phyloP scores from a whole-genome alignment of 2,797 vertebrate genomes.

The Platyrinchus mystaceus region DNA sequence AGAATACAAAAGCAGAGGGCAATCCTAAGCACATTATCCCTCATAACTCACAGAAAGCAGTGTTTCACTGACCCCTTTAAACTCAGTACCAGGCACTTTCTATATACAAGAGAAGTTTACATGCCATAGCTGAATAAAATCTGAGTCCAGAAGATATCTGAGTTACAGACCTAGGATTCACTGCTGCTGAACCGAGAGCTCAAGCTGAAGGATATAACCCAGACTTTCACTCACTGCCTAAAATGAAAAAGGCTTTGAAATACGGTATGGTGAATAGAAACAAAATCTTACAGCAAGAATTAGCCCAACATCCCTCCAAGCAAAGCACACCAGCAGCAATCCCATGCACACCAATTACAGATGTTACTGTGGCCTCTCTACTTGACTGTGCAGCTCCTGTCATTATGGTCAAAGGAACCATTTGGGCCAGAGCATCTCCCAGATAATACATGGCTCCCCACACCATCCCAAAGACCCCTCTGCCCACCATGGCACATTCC shows the following conservation, averaged over 20 bases:
- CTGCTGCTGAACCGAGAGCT: background rate
- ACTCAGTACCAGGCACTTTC: background rate
- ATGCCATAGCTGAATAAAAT: background rate
- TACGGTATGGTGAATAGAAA: background rate
- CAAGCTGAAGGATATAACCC: background rate
- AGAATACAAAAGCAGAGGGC: slow-evolving; percentile 28
- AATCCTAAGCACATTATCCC: background rate
- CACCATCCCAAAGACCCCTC: background rate
- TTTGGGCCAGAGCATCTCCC: background rate
- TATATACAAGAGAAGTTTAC: background rate
- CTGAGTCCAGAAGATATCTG: background rate
- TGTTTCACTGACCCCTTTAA: background rate
- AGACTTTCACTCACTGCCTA: background rate
- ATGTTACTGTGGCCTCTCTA: background rate
- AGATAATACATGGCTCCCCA: rapidly evolving
- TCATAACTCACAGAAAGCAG: background rate
- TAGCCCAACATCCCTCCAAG: background rate
- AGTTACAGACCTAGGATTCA: background rate
- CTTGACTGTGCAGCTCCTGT: background rate
- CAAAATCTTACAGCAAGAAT: background rate
- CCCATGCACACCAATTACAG: rapidly evolving
- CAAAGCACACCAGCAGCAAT: background rate
- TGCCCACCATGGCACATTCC: background rate
- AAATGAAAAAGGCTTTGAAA: background rate
- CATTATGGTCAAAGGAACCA: rapidly evolving